Evolutionary conservation across 2,113 vertebrate genomes (phyloP).

Genomic region (Puntigrus tetrazona): DNA sequence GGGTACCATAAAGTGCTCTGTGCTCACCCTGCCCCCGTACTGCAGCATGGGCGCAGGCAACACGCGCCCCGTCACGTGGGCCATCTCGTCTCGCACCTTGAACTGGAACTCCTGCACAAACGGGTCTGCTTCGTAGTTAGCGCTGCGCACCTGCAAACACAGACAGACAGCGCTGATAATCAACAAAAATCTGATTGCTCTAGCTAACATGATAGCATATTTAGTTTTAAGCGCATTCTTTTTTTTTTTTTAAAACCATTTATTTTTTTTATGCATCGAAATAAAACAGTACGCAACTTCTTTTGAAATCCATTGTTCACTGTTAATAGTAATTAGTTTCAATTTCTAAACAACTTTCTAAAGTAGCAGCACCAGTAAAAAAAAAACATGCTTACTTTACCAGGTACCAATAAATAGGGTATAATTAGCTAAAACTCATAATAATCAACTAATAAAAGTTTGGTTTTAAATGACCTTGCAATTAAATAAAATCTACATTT

Average conservation of each 20-base stretch:
- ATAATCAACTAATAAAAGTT: too few species aligned
- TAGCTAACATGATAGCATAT: neutral
- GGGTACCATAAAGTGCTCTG: slow-evolving; percentile 85
- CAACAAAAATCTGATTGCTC: neutral
- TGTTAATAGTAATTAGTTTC: neutral
- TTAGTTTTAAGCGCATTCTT: neutral
- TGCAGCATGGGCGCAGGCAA: slow-evolving; percentile 98
- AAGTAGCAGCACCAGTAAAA: neutral
- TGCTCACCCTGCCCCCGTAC: slow-evolving; percentile 96
- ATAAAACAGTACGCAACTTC: neutral
- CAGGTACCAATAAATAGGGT: neutral
- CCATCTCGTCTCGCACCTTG: slow-evolving; percentile 98
- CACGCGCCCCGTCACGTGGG: slow-evolving; percentile 95
- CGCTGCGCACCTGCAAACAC: slow-evolving; percentile 88
- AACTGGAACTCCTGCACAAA: slow-evolving; percentile 99
- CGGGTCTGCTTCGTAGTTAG: slow-evolving; percentile 96
- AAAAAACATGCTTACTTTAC: neutral
- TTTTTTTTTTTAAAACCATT: too few species aligned
- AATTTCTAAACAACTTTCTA: neutral
- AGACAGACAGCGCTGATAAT: neutral
- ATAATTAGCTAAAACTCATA: too few species aligned
- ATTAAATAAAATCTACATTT: too few species aligned
- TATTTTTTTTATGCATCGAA: neutral
- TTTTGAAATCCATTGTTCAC: neutral
- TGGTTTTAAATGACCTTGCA: neutral